These are phyloP conservation scores for Euthynnus affinis DNA, from an alignment of 2,797 vertebrate genomes.

Conservation along the genomic window DNA sequence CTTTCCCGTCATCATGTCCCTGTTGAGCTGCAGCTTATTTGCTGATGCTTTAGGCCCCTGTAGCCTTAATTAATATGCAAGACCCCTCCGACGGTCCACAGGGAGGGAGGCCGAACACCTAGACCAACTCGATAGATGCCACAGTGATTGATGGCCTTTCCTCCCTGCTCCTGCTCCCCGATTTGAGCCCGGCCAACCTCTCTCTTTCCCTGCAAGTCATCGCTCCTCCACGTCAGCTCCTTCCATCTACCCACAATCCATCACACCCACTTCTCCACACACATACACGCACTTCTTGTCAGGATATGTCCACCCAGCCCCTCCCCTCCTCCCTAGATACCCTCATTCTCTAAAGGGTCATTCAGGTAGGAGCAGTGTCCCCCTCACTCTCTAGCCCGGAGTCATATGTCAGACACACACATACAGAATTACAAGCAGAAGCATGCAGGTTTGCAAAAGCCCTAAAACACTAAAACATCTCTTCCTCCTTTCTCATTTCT, in stretches of 20 bases:
- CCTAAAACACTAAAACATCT: slow-evolving; percentile 2
- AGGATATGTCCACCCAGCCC: slow-evolving; percentile 44
- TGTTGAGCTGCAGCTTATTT: slow-evolving; percentile 46
- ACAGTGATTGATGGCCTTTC: slow-evolving; percentile 79
- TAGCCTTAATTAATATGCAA: slow-evolving; percentile 79
- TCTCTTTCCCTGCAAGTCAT: slow-evolving; percentile 61
- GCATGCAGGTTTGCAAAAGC: not conserved
- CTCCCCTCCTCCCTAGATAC: slow-evolving; percentile 29
- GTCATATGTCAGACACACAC: slow-evolving; percentile 32
- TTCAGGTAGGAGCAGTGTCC: slow-evolving; percentile 51
- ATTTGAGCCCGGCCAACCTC: slow-evolving; percentile 60
- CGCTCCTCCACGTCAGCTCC: slow-evolving; percentile 61
- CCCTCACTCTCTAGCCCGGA: slow-evolving; percentile 25
- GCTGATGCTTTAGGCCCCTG: slow-evolving; percentile 65
- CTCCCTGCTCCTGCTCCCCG: slow-evolving; percentile 36
- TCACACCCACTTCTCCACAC: slow-evolving; percentile 67
- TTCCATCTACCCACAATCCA: slow-evolving; percentile 73
- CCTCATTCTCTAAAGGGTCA: slow-evolving; percentile 63
- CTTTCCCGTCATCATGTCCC: not conserved
- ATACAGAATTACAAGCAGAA: slow-evolving; percentile 20
- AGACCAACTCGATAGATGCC: slow-evolving; percentile 78
- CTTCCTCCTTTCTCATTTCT: slow-evolving; percentile 13
- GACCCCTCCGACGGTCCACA: slow-evolving; percentile 53
- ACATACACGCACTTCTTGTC: slow-evolving; percentile 34
- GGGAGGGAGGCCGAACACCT: slow-evolving; percentile 72